Evolutionary conservation across 2,113 vertebrate species (phyloP).

Genomic region (Neogobius melanostomus): DNA sequence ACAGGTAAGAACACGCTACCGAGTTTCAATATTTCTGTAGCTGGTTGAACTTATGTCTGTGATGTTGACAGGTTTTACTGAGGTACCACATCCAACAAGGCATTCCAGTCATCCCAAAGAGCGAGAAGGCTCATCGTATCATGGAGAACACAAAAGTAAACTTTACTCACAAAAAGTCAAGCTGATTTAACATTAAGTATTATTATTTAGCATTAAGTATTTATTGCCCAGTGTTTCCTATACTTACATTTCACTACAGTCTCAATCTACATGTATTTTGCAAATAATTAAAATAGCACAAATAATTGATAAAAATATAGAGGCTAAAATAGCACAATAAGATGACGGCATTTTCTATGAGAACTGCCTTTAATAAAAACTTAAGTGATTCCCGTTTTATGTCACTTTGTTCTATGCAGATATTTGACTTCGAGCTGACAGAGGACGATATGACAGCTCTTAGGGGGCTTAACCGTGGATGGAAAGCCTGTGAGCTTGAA

Average conservation of each 20-base stretch:
- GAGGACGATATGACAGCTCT: constrained; percentile 69
- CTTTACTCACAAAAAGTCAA: not conserved
- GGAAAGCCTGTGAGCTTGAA: constrained; percentile 45
- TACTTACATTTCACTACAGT: no score
- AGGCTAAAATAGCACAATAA: no score
- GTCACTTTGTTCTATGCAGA: constrained; percentile 52
- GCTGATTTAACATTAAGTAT: not conserved
- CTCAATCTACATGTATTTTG: no score
- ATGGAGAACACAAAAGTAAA: constrained; percentile 80
- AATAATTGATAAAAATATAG: no score
- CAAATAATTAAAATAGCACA: no score
- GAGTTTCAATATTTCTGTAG: not conserved
- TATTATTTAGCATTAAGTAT: not conserved
- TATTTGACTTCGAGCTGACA: constrained; percentile 76
- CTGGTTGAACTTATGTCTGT: not conserved
- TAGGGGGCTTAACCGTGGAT: constrained; percentile 68
- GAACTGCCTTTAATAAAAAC: not conserved
- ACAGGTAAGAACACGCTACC: constrained; percentile 59
- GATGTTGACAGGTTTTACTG: constrained; percentile 66
- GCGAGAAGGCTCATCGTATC: constrained; percentile 75
- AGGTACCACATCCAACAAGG: constrained; percentile 76
- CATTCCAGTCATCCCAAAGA: constrained; percentile 76
- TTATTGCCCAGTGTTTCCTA: no score
- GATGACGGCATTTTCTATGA: not conserved
- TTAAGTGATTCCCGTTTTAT: not conserved